Percentiles rank a stretch among this genome's conserved stretches.
These are phyloP conservation scores for Alloplasta piceator DNA, from an alignment of 2,888 invertebrate genomes.

Conservation along the genomic window DNA sequence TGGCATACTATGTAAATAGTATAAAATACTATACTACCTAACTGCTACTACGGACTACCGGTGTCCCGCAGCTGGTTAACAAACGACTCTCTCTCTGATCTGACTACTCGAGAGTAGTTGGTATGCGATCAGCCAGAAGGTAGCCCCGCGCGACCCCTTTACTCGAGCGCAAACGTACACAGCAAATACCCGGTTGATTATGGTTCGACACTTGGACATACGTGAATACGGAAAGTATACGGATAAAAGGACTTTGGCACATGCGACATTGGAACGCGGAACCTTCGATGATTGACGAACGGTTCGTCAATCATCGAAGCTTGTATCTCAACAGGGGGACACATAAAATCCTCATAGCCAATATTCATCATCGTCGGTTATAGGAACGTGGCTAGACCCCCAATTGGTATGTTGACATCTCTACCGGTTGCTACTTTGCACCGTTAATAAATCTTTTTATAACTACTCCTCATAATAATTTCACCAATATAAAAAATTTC, in stretches of 20 bases:
- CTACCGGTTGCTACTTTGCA: too few species aligned
- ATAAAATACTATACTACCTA: conserved; percentile 57
- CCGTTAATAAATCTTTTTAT: too few species aligned
- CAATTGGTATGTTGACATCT: too few species aligned
- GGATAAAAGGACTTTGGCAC: conserved; percentile 24
- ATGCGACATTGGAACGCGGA: conserved; percentile 64
- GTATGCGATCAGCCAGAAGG: conserved; percentile 61
- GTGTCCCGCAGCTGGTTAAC: conserved; percentile 65
- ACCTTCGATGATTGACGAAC: conserved; percentile 65
- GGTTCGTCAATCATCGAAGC: conserved; percentile 3
- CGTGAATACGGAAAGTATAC: conserved; percentile 15
- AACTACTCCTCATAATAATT: too few species aligned
- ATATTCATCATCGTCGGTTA: too few species aligned
- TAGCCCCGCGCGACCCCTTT: conserved; percentile 22
- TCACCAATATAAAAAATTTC: too few species aligned
- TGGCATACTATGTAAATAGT: conserved; percentile 64
- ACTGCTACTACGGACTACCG: conserved; percentile 45
- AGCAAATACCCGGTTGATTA: conserved; percentile 13
- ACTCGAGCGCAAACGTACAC: conserved; percentile 12
- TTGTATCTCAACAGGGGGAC: too few species aligned
- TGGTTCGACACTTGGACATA: background rate
- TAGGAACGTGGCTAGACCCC: too few species aligned
- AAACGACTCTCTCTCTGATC: conserved; percentile 62
- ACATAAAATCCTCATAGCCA: too few species aligned
- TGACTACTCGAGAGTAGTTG: conserved; percentile 61